Evolutionary conservation across 1,140 invertebrate genomes (phyloP).

Genomic region (Heliothis virescens): DNA sequence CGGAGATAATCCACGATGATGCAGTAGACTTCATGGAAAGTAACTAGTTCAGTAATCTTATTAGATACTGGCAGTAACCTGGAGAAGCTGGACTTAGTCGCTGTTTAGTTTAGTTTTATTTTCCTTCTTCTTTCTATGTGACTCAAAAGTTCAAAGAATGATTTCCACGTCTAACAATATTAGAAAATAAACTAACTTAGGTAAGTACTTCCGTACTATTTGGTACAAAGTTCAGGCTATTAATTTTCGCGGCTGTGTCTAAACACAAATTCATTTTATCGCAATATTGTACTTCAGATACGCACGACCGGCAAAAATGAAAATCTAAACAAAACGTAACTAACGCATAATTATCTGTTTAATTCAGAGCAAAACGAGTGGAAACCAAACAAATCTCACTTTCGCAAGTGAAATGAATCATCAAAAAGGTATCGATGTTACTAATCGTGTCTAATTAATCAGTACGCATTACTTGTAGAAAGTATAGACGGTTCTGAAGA

Average conservation of each 20-base stretch:
- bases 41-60: no score
- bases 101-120: conserved; percentile 7
- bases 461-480: conserved; percentile 82
- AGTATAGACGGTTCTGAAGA: conserved; percentile 69
- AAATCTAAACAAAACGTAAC: conserved; percentile 24
- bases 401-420: conserved; percentile 64
- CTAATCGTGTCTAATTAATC: conserved; percentile 84
- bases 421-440: conserved; percentile 65
- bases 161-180: no score
- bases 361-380: conserved; percentile 52
- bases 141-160: no score
- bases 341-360: conserved; percentile 44
- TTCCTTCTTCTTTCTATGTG: neutral
- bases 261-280: neutral
- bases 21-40: conserved; percentile 20
- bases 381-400: conserved; percentile 61
- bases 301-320: neutral
- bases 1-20: conserved; percentile 32
- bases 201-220: no score
- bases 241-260: neutral
- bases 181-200: neutral
- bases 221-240: neutral
- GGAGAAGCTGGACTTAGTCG: neutral
- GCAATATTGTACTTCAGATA: neutral
- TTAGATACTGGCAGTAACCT: neutral